Evolutionary conservation across 92 coral and sea anemone genomes (phyloP).

Genomic region (Plumapathes pennacea): DNA sequence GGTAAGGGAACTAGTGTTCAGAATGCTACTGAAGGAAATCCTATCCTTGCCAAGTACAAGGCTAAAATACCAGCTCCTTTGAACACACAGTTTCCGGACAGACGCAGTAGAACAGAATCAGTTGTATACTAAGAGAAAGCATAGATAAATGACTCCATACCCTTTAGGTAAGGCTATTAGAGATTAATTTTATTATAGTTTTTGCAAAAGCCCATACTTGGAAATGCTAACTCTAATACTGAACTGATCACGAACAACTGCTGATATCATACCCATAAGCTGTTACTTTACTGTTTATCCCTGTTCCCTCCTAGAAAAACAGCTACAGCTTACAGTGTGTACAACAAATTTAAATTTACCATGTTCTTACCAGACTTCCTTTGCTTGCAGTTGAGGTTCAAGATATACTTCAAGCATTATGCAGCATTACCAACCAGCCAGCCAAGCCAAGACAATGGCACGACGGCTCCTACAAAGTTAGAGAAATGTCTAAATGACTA

Average conservation of each 20-base stretch:
- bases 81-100: slow-evolving; percentile 39
- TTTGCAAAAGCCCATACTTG: not conserved
- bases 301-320: no score
- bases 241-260: no score
- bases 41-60: slow-evolving; percentile 30
- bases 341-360: no score
- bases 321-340: no score
- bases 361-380: no score
- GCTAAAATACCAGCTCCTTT: slow-evolving; percentile 41
- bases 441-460: slow-evolving; percentile 30
- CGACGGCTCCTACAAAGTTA: slow-evolving; percentile 21
- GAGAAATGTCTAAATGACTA: slow-evolving; percentile 3
- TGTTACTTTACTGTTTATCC: no score
- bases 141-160: slow-evolving; percentile 20
- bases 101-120: slow-evolving; percentile 39
- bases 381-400: slow-evolving; percentile 27
- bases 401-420: slow-evolving; percentile 19
- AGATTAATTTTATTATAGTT: no score
- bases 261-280: no score
- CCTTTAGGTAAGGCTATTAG: slow-evolving; percentile 34
- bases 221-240: no score
- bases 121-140: slow-evolving; percentile 44
- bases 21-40: slow-evolving; percentile 10
- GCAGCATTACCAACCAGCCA: slow-evolving; percentile 12
- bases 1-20: slow-evolving; percentile 21